A percentile compares a stretch with the other conserved stretches of the same genome.
phyloP scores from a whole-genome alignment of 2,888 invertebrate genomes.

The Acanthosepion esculentum region DNA sequence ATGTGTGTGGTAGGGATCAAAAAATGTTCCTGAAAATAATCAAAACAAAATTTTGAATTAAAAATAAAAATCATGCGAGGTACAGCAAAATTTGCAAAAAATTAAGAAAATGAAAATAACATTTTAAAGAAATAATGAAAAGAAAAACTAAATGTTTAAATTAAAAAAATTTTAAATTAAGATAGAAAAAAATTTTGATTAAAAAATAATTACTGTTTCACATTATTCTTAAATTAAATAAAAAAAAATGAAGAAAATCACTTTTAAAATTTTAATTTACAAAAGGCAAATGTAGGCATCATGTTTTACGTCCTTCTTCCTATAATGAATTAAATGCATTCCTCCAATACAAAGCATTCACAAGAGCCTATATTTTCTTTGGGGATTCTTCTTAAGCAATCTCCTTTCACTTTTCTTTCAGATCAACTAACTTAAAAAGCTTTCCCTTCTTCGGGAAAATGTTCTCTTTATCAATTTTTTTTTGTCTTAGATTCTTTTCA shows the following conservation, averaged over 20 bases:
- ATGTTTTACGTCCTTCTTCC: neutral
- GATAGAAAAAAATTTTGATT: neutral
- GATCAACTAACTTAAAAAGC: neutral
- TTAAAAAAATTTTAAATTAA: slow-evolving; percentile 6
- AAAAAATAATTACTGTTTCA: neutral
- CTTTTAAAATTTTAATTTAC: neutral
- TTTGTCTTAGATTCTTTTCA: neutral
- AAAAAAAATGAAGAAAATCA: neutral
- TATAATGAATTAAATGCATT: neutral
- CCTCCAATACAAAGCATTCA: neutral
- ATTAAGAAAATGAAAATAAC: neutral
- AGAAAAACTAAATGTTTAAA: neutral
- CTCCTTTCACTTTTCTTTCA: neutral
- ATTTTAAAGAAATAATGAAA: neutral
- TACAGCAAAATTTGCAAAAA: no score
- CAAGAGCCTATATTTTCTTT: neutral
- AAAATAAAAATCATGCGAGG: no score
- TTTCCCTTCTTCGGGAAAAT: neutral
- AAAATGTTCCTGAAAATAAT: no score
- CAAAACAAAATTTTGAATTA: no score
- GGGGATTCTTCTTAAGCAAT: neutral
- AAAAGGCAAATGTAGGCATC: slow-evolving; percentile 6
- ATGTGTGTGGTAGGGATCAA: no score
- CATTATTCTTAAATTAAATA: neutral
- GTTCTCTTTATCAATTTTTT: no score